These are phyloP conservation scores for Echinops telfairi DNA, from an alignment of 2,113 vertebrate species.

Conservation along the genomic window DNA sequence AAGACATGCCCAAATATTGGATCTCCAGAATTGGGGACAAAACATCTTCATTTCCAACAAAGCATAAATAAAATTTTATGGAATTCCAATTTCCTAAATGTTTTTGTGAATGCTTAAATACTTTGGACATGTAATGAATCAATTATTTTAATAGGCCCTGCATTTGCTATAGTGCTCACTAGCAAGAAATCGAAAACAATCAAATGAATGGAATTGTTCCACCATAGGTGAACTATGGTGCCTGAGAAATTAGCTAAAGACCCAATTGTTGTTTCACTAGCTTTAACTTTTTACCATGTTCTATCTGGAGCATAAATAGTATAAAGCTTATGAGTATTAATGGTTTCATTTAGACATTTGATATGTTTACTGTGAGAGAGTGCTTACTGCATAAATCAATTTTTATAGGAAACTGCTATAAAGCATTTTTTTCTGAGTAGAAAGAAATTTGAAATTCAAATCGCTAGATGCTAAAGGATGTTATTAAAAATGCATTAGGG, in stretches of 20 bases:
- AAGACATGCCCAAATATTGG: background rate
- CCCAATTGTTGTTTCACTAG: constrained; percentile 56
- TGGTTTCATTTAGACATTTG: constrained; percentile 79
- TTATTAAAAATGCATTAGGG: constrained; percentile 89
- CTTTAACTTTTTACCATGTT: constrained; percentile 63
- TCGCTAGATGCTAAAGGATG: constrained; percentile 82
- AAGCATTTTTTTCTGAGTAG: constrained; percentile 74
- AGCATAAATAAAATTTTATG: background rate
- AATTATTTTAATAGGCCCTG: constrained; percentile 8
- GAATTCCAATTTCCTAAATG: background rate
- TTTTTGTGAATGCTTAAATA: constrained; percentile 38
- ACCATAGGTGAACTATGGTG: background rate
- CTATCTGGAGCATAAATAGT: constrained; percentile 62
- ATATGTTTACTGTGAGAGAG: constrained; percentile 79
- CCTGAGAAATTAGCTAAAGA: constrained; percentile 57
- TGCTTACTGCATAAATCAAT: constrained; percentile 80
- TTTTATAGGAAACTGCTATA: constrained; percentile 82
- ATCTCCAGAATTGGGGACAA: background rate
- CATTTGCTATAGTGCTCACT: background rate
- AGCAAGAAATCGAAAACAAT: constrained; percentile 50
- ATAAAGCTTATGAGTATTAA: constrained; percentile 65
- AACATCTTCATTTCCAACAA: background rate
- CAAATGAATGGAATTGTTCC: constrained; percentile 50
- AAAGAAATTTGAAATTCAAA: constrained; percentile 89
- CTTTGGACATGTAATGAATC: background rate